Conservation (phyloP, 2,797 vertebrate genomes). For the Craterocephalus amniculus region DNA sequence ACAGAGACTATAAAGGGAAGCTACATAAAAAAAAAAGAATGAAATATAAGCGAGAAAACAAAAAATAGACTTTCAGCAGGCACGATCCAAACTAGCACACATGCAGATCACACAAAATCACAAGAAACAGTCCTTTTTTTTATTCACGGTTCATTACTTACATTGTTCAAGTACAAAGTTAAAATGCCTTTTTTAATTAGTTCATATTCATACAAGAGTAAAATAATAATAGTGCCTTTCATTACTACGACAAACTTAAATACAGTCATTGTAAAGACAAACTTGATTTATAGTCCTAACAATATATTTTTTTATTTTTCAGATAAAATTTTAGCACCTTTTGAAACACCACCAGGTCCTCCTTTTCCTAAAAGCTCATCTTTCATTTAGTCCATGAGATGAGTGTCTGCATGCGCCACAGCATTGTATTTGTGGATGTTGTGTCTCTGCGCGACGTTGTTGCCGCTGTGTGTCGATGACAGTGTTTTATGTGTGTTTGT, state of each 20-base stretch:
- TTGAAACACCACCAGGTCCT: slow-evolving; percentile 89
- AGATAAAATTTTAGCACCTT: slow-evolving; percentile 99
- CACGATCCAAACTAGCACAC: not conserved
- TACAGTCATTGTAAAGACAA: slow-evolving; percentile 98
- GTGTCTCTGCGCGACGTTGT: slow-evolving; percentile 51
- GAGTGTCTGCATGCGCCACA: slow-evolving; percentile 86
- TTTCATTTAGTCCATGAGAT: slow-evolving; percentile 81
- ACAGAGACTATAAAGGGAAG: not conserved
- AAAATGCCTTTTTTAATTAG: slow-evolving; percentile 97
- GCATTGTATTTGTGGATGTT: slow-evolving; percentile 68
- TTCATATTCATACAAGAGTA: slow-evolving; percentile 96
- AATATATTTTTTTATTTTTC: slow-evolving; percentile 92
- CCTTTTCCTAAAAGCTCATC: slow-evolving; percentile 79
- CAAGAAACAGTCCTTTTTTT: slow-evolving; percentile 90
- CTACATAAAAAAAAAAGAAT: not conserved
- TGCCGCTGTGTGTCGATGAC: slow-evolving; percentile 46
- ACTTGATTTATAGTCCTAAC: slow-evolving; percentile 94
- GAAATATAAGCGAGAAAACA: not conserved
- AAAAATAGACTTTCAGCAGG: not conserved
- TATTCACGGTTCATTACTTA: slow-evolving; percentile 85
- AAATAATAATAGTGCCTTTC: slow-evolving; percentile 97
- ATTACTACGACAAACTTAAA: slow-evolving; percentile 96
- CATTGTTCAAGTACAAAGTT: slow-evolving; percentile 98
- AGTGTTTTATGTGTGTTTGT: slow-evolving; percentile 58
- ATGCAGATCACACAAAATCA: slow-evolving; percentile 74